phyloP scores from a whole-genome alignment of 2,113 vertebrate genomes.

The Dendrocopos noguchii region DNA sequence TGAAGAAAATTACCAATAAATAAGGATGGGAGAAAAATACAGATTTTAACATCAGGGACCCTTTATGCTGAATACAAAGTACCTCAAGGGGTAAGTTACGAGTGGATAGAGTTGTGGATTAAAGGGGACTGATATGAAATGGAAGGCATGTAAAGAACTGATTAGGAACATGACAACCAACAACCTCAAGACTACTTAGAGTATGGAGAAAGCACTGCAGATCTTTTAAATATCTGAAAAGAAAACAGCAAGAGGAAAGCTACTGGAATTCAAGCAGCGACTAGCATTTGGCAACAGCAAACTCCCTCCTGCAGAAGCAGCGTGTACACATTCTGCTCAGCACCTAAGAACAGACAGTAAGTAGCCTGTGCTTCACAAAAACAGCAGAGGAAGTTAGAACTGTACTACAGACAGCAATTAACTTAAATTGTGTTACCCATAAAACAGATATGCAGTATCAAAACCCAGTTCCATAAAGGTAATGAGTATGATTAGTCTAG shows the following conservation, averaged over 20 bases:
- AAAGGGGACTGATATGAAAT: not conserved
- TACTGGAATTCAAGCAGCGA: not conserved
- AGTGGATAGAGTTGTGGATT: not conserved
- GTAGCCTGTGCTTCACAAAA: not conserved
- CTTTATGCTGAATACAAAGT: not conserved
- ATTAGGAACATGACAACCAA: not conserved
- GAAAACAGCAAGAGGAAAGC: not conserved
- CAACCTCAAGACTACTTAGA: not conserved
- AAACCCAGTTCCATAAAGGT: not conserved
- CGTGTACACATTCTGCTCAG: not conserved
- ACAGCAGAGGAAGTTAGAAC: not conserved
- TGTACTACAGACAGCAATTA: not conserved
- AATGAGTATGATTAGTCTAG: not conserved
- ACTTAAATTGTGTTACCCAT: not conserved
- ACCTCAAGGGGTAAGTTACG: not conserved
- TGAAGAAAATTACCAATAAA: not conserved
- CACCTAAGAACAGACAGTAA: rapidly evolving
- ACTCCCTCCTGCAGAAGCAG: not conserved
- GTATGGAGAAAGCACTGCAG: not conserved
- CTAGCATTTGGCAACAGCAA: not conserved
- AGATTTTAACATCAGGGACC: not conserved
- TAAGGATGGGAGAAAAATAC: not conserved
- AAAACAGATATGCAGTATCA: not conserved
- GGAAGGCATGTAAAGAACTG: not conserved
- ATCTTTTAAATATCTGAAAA: not conserved